Percentiles rank a stretch among this genome's conserved stretches.
phyloP scores from a whole-genome alignment of 2,797 vertebrate species.

The Falco peregrinus region DNA sequence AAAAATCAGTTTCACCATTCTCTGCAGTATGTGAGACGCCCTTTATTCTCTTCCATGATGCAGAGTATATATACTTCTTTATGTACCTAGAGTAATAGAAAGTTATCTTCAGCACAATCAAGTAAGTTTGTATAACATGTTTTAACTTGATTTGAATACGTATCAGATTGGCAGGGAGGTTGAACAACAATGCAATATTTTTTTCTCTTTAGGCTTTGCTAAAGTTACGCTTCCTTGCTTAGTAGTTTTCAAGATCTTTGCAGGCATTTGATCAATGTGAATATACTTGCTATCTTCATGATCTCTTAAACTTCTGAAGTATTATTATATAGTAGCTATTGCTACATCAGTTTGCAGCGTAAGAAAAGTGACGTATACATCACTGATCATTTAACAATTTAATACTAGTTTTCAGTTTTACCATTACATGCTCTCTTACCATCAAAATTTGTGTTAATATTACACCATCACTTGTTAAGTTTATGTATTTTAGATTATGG shows the following conservation, averaged over 20 bases:
- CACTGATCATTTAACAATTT: not conserved
- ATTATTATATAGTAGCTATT: not conserved
- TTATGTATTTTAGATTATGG: not conserved
- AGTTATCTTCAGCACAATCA: not conserved
- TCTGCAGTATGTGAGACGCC: not conserved
- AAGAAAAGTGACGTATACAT: not conserved
- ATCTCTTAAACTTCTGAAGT: not conserved
- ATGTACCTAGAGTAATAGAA: not conserved
- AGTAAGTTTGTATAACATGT: not conserved
- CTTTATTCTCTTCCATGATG: not conserved
- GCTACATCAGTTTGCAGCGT: not conserved
- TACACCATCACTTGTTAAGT: not conserved
- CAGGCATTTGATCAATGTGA: not conserved
- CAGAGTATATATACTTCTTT: not conserved
- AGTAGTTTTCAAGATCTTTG: not conserved
- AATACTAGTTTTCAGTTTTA: not conserved
- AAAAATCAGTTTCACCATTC: not conserved
- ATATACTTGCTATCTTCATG: not conserved
- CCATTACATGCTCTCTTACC: not conserved
- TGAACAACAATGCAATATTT: not conserved
- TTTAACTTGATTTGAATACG: not conserved
- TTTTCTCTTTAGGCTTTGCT: not conserved
- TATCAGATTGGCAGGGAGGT: fast-evolving
- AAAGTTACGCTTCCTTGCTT: not conserved
- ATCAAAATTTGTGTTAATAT: not conserved